Evolutionary conservation across 2,113 vertebrate species (phyloP).

Genomic region (Tachycineta bicolor): DNA sequence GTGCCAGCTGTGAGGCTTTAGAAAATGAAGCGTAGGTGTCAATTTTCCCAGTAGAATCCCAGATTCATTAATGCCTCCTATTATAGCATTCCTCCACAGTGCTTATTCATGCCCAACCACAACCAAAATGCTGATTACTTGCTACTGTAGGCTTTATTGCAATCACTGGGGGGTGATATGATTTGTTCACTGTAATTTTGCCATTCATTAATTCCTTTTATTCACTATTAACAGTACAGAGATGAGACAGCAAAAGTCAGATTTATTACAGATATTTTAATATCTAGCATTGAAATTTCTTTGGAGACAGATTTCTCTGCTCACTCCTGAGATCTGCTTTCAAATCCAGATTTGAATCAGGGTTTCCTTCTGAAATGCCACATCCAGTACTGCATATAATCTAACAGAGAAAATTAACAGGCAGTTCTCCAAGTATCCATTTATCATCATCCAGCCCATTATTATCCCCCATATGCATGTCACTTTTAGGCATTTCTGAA

Average conservation of each 20-base stretch:
- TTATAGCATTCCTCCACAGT: neutral
- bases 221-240: neutral
- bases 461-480: neutral
- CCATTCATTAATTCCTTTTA: neutral
- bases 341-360: neutral
- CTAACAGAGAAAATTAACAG: neutral
- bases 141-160: neutral
- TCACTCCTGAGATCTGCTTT: neutral
- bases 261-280: neutral
- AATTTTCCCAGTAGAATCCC: slow-evolving; percentile 3
- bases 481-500: neutral
- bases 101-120: neutral
- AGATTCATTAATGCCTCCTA: neutral
- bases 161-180: neutral
- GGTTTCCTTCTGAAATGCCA: neutral
- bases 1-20: neutral
- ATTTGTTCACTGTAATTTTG: neutral
- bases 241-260: neutral
- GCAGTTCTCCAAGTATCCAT: neutral
- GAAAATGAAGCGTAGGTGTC: neutral
- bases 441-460: neutral
- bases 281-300: neutral
- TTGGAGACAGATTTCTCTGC: neutral
- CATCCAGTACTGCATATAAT: neutral
- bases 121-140: neutral